Percentiles rank a stretch among this genome's conserved stretches.
phyloP scores from a whole-genome alignment of 2,888 invertebrate genomes.

The Aspidiotus rigidus region DNA sequence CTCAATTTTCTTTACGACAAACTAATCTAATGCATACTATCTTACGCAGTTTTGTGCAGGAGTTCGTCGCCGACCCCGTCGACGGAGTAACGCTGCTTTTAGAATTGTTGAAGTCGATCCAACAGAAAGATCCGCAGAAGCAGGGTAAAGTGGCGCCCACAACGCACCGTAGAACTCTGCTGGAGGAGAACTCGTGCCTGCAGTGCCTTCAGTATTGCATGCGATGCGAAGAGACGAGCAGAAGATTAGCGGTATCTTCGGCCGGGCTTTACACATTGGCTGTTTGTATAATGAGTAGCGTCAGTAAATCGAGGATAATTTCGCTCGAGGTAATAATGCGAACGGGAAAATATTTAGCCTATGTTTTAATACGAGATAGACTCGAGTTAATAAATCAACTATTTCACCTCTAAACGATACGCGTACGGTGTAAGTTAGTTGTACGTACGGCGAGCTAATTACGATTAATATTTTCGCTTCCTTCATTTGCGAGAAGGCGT shows the following conservation, averaged over 20 bases:
- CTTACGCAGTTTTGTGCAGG: constrained; percentile 74
- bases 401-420: no score
- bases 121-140: constrained; percentile 49
- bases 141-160: constrained; percentile 49
- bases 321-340: constrained; percentile 64
- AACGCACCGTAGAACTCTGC: constrained; percentile 52
- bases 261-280: constrained; percentile 76
- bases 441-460: no score
- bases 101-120: constrained; percentile 76
- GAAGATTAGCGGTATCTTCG: constrained; percentile 64
- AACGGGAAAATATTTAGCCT: not conserved
- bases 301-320: constrained; percentile 72
- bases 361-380: no score
- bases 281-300: constrained; percentile 78
- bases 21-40: not conserved
- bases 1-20: no score
- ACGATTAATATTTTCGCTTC: no score
- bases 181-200: constrained; percentile 81
- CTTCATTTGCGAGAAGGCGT: no score
- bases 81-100: constrained; percentile 77
- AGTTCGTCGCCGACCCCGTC: constrained; percentile 77
- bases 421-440: no score
- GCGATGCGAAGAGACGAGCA: constrained; percentile 67
- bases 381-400: no score
- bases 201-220: constrained; percentile 77